phyloP scores from a whole-genome alignment of 2,888 invertebrate genomes.

The Tetropium fuscum region DNA sequence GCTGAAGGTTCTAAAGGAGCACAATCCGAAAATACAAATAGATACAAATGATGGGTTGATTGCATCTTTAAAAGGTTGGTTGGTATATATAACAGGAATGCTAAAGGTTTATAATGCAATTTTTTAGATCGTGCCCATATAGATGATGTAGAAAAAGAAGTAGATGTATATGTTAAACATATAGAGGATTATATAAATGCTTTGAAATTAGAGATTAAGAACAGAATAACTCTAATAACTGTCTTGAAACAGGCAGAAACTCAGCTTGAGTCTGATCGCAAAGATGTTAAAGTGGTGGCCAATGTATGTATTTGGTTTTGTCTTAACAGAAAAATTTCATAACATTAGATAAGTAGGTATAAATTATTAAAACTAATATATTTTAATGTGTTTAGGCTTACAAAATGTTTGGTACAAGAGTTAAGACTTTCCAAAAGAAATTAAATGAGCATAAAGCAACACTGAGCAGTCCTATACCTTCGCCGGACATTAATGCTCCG shows the following conservation, averaged over 20 bases:
- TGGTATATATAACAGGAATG: not conserved
- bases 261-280: constrained; percentile 90
- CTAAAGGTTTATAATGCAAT: not conserved
- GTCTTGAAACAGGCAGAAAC: constrained; percentile 84
- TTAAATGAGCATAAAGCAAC: constrained; percentile 84
- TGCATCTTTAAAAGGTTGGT: constrained; percentile 81
- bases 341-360: too few relatives aligned
- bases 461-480: constrained; percentile 77
- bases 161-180: constrained; percentile 83
- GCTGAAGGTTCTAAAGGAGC: constrained; percentile 76
- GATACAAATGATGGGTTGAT: constrained; percentile 80
- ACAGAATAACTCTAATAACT: constrained; percentile 82
- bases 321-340: constrained; percentile 11
- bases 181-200: constrained; percentile 86
- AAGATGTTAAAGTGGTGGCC: constrained; percentile 95
- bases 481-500: constrained; percentile 76
- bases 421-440: constrained; percentile 87
- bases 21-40: constrained; percentile 72
- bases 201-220: constrained; percentile 85
- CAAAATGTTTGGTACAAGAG: constrained; percentile 91
- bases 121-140: constrained; percentile 82
- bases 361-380: not conserved
- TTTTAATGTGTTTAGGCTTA: constrained; percentile 78
- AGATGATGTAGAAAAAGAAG: constrained; percentile 88
- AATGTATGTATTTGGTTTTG: constrained; percentile 77